Conservation (phyloP, 92 coral and sea anemone species). For the Epizoanthus stellaris region DNA sequence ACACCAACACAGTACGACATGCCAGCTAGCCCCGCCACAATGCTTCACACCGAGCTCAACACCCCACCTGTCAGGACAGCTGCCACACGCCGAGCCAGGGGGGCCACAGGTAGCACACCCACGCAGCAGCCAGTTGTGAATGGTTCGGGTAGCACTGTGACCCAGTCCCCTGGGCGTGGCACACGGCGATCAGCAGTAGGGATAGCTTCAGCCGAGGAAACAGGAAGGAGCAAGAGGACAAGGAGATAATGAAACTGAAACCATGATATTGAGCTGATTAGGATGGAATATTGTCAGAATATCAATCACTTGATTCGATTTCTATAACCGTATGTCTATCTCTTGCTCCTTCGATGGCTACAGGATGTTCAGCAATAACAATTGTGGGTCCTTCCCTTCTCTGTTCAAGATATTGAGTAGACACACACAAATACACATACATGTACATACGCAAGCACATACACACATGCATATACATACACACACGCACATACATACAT, state of each 20-base stretch:
- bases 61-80: constrained; percentile 80
- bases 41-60: constrained; percentile 90
- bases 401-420: no score
- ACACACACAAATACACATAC: no score
- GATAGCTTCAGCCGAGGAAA: constrained; percentile 68
- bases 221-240: constrained; percentile 75
- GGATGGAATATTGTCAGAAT: background rate
- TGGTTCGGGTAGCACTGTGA: constrained; percentile 55
- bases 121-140: constrained; percentile 64
- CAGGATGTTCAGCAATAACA: no score
- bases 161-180: constrained; percentile 56
- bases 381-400: no score
- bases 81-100: constrained; percentile 69
- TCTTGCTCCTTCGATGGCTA: no score
- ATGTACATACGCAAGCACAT: no score
- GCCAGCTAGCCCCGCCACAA: constrained; percentile 99
- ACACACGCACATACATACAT: no score
- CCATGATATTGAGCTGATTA: background rate
- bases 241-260: constrained; percentile 46
- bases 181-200: constrained; percentile 72
- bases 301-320: background rate
- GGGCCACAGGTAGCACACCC: constrained; percentile 59
- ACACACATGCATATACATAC: no score
- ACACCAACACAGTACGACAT: constrained; percentile 97
- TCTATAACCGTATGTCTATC: no score